Conservation (phyloP, 2,113 vertebrate species). For the Guaruba guarouba region DNA sequence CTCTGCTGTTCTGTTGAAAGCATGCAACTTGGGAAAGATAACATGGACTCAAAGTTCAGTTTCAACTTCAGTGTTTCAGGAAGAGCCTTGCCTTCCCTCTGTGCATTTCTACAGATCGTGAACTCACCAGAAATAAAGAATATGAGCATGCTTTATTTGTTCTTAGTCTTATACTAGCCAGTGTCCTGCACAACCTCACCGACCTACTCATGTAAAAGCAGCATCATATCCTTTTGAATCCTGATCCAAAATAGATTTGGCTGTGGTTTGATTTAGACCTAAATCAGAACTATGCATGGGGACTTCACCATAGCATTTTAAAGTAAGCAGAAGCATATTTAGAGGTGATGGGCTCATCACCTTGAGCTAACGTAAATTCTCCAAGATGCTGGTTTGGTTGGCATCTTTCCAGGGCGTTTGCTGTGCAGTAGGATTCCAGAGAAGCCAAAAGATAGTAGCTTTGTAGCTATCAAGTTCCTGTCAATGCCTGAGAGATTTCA, state of each 20-base stretch:
- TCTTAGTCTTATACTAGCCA: background rate
- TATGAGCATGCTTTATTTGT: background rate
- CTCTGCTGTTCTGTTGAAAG: background rate
- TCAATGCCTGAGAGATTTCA: background rate
- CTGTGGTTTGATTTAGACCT: background rate
- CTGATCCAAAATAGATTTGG: slow-evolving; percentile 3
- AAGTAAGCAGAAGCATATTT: background rate
- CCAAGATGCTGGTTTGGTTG: background rate
- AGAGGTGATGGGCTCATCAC: background rate
- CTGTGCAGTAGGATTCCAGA: background rate
- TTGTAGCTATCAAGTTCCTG: background rate
- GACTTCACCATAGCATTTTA: background rate
- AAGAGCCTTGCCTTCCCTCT: background rate
- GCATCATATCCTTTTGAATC: background rate
- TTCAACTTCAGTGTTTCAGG: background rate
- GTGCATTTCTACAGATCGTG: background rate
- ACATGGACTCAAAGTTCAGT: background rate
- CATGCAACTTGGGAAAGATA: background rate
- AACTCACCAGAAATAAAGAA: background rate
- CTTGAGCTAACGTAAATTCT: background rate
- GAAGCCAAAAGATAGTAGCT: background rate
- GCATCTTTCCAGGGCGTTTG: background rate
- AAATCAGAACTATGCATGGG: background rate
- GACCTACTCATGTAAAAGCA: background rate
- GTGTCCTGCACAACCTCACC: background rate